A percentile compares a stretch with the other conserved stretches of the same genome.
phyloP scores from a whole-genome alignment of 64 coral and sea anemone species.

The Astreopora myriophthalma region DNA sequence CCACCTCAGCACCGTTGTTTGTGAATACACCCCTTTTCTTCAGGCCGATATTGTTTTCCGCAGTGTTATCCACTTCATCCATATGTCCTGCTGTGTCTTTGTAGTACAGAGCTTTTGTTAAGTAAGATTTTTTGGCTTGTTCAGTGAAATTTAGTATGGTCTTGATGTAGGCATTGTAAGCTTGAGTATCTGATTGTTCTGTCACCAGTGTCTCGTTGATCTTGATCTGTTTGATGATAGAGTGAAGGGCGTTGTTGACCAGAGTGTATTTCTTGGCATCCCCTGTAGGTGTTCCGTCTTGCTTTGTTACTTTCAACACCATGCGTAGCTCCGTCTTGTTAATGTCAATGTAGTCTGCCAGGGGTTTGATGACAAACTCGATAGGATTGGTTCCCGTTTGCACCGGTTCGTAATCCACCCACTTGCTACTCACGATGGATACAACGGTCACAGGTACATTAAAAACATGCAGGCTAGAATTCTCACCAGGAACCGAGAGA shows the following conservation, averaged over 20 bases:
- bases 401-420: constrained; percentile 38
- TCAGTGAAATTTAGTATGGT: constrained; percentile 36
- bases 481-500: too few relatives aligned
- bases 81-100: too few relatives aligned
- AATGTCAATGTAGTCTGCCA: constrained; percentile 35
- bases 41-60: too few relatives aligned
- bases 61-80: too few relatives aligned
- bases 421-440: neutral
- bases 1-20: constrained; percentile 7
- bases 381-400: constrained; percentile 64
- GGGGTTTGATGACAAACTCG: constrained; percentile 3
- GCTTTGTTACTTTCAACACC: constrained; percentile 29
- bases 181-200: constrained; percentile 37
- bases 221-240: constrained; percentile 73
- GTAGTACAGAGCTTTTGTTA: constrained; percentile 16
- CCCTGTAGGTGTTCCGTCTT: neutral
- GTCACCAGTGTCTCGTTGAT: constrained; percentile 63
- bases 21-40: neutral
- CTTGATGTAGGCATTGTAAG: constrained; percentile 60
- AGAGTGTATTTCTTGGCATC: neutral
- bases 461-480: neutral
- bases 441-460: neutral
- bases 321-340: neutral
- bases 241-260: constrained; percentile 60
- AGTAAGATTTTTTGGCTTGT: constrained; percentile 20